Conservation (phyloP, 2,113 vertebrate species). For the Onychostruthus taczanowskii region DNA sequence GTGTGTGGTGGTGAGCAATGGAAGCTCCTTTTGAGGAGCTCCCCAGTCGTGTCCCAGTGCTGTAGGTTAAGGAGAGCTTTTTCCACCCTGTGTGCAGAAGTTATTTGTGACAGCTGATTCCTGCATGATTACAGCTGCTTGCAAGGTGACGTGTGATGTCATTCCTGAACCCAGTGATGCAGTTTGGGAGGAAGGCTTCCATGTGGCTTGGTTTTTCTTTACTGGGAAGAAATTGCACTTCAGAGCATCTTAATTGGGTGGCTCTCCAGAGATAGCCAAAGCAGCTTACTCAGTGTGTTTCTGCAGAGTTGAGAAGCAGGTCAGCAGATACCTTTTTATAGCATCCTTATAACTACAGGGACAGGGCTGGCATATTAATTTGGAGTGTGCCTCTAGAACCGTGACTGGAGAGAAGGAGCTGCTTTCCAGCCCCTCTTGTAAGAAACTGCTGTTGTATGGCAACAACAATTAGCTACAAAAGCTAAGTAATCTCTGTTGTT, state of each 20-base stretch:
- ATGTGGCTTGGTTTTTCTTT: not conserved
- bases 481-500: conserved; percentile 28
- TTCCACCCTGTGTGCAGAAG: not conserved
- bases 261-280: conserved; percentile 35
- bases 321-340: conserved; percentile 73
- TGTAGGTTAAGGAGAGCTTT: not conserved
- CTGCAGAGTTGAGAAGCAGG: conserved; percentile 68
- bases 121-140: conserved; percentile 1
- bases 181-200: not conserved
- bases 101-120: not conserved
- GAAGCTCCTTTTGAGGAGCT: not conserved
- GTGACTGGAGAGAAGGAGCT: conserved; percentile 40
- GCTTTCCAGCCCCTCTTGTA: conserved; percentile 57
- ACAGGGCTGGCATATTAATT: conserved; percentile 66
- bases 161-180: not conserved
- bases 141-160: conserved; percentile 50
- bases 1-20: fast-evolving
- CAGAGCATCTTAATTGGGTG: conserved; percentile 17
- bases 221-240: conserved; percentile 10
- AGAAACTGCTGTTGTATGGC: conserved; percentile 36
- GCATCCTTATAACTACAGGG: conserved; percentile 53
- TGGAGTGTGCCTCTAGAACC: conserved; percentile 48
- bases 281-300: conserved; percentile 53
- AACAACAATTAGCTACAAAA: conserved; percentile 42
- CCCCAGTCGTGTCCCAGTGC: not conserved